Base-by-base conservation (phyloP, 2,113 vertebrate species). In the Rhabdomys dilectus region DNA sequence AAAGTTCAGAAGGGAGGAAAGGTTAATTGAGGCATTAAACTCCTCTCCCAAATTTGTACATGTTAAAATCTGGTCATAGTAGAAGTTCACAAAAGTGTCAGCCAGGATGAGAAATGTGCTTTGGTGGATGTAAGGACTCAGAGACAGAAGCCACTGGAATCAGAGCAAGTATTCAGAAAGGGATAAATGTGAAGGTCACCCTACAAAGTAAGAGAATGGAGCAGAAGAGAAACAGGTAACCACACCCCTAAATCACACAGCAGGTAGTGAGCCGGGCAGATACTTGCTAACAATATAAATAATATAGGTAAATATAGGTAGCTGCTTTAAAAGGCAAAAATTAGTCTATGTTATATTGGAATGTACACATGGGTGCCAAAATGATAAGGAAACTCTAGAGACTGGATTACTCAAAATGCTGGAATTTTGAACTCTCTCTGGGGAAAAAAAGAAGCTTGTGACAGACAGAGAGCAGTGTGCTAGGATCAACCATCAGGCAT, bases 191-290 rank as follows among this genome's bases (percentile, higher is more conserved):
- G 60, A 62, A 1, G 1, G 24, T 75, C 66, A 39, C 17, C 24
- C 17, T 8, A 24, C 4, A 24, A 3, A 60, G 42, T 39, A 58
- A 66, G 36, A 73, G 53, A 56, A 36, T 39, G 16, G 42, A 64
- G 24, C 3, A 45, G n/a, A 24, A 5, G 45, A 31, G 24, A 48
- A 77, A 51, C 11, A 36, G 7, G 11, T 22, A 72, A 12, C 26
- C 3, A 0, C 1, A 42, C 1, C 4, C 39, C 21, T 0, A 26
- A 72, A 34, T 19, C 51, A 56, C 34, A n/a, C 62, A n/a, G 53
- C 13, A 19, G 0, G 2, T 12, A 36, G 3, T 26, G 42, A 94
- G 36, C 5, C 51, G 56, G 42, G 3, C 42, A 62, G 29, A 48
- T 36, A 16, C 31, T 34, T 2, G 9, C 21, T 45, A 75, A 42